Evolutionary conservation across 2,797 vertebrate species (phyloP).

Genomic region (Alfaro cultratus): DNA sequence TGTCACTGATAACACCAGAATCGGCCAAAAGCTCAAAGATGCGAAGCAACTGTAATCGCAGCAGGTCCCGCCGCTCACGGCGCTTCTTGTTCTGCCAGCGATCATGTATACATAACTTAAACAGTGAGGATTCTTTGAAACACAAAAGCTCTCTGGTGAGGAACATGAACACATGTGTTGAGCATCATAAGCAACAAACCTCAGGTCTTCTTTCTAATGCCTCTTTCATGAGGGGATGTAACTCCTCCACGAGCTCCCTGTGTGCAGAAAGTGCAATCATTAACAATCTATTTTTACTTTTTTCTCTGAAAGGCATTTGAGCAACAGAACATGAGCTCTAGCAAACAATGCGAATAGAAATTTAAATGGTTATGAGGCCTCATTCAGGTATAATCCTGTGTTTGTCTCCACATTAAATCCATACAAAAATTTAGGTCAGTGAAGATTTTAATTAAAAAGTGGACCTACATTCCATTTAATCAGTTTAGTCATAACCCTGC

Average conservation of each 20-base stretch:
- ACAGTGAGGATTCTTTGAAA: background rate
- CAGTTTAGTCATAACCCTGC: conserved; percentile 6
- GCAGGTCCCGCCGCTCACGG: conserved; percentile 91
- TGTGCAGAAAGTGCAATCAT: conserved; percentile 18
- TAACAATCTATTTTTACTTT: conserved; percentile 3
- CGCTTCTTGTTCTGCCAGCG: conserved; percentile 93
- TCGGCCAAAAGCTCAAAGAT: conserved; percentile 98
- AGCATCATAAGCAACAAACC: conserved; percentile 76
- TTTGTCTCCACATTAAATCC: conserved; percentile 54
- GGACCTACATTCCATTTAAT: conserved; percentile 29
- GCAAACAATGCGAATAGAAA: conserved; percentile 26
- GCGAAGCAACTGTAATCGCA: conserved; percentile 91
- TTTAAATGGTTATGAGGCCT: conserved; percentile 33
- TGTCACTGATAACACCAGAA: conserved; percentile 96
- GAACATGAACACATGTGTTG: background rate
- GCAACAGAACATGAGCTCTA: conserved; percentile 19
- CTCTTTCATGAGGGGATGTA: conserved; percentile 98
- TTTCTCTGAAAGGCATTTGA: conserved; percentile 22
- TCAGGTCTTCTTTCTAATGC: conserved; percentile 96
- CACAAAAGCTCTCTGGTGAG: background rate
- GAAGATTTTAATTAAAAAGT: conserved; percentile 40
- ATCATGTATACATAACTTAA: background rate
- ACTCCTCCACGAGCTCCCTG: conserved; percentile 96
- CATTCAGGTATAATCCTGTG: conserved; percentile 49
- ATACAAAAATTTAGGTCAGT: conserved; percentile 54